Conservation (phyloP, 2,888 invertebrate species). For the Drosophila paucipuncta region DNA sequence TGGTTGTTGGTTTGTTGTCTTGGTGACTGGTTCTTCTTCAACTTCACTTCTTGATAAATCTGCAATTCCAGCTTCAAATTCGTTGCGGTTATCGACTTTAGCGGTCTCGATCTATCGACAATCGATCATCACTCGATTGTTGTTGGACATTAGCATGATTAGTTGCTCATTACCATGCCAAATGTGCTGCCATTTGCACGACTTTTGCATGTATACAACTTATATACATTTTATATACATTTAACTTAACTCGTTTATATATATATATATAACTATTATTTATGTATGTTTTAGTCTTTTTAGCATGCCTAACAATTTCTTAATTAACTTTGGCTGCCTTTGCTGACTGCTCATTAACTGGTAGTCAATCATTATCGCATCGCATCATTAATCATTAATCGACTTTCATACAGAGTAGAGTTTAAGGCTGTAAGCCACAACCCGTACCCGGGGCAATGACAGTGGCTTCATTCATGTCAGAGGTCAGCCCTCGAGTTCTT, state of each 20-base stretch:
- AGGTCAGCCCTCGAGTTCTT: slow-evolving; percentile 29
- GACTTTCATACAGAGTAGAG: slow-evolving; percentile 14
- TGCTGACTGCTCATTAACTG: slow-evolving; percentile 38
- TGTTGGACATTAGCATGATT: slow-evolving; percentile 9
- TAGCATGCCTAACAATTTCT: slow-evolving; percentile 68
- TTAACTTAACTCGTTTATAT: neutral
- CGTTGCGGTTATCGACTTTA: slow-evolving; percentile 40
- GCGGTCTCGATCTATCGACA: slow-evolving; percentile 36
- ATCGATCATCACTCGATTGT: slow-evolving; percentile 28
- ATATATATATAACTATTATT: neutral
- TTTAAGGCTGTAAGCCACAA: slow-evolving; percentile 8
- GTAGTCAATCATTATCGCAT: slow-evolving; percentile 30
- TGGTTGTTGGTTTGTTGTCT: neutral
- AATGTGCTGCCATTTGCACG: slow-evolving; percentile 47
- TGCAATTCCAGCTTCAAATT: slow-evolving; percentile 20
- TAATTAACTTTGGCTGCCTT: slow-evolving; percentile 61
- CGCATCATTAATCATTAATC: slow-evolving; percentile 50
- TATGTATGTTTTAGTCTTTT: slow-evolving; percentile 35
- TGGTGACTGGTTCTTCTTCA: slow-evolving; percentile 16
- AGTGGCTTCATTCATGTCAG: slow-evolving; percentile 30
- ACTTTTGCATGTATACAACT: slow-evolving; percentile 26
- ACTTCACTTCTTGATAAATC: neutral
- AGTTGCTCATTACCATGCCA: slow-evolving; percentile 13
- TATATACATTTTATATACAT: slow-evolving; percentile 5
- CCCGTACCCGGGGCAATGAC: slow-evolving; percentile 14